Conservation (phyloP, 2,888 invertebrate genomes). For the Lasiommata megera region DNA sequence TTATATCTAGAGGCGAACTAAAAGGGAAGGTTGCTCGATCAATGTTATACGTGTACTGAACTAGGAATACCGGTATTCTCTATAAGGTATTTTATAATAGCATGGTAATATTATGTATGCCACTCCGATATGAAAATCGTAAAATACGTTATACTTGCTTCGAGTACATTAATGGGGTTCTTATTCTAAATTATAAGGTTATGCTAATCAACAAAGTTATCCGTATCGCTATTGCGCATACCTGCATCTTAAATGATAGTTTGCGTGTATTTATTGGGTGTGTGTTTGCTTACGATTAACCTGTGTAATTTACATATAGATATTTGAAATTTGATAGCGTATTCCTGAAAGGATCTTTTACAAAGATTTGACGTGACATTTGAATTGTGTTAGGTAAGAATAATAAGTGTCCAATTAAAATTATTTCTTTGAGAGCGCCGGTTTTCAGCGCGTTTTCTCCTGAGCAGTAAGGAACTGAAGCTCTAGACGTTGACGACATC, state of each 20-base stretch:
- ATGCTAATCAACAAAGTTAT: constrained; percentile 11
- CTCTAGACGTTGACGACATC: too few species aligned
- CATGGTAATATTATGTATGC: constrained; percentile 27
- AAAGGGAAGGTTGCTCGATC: constrained; percentile 46
- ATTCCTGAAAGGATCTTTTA: too few species aligned
- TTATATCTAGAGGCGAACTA: constrained; percentile 38
- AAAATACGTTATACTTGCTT: constrained; percentile 12
- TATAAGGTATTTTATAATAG: constrained; percentile 39
- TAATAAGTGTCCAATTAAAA: too few species aligned
- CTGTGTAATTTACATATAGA: background rate
- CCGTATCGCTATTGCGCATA: constrained; percentile 7
- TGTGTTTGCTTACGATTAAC: background rate
- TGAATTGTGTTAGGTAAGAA: too few species aligned
- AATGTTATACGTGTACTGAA: constrained; percentile 32
- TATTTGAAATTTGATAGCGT: too few species aligned
- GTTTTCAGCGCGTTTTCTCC: too few species aligned
- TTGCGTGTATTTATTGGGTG: background rate
- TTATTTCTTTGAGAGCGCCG: too few species aligned
- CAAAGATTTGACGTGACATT: too few species aligned
- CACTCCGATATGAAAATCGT: constrained; percentile 19
- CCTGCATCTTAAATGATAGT: constrained; percentile 1
- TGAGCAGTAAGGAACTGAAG: too few species aligned
- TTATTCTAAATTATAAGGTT: constrained; percentile 17
- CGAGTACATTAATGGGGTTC: constrained; percentile 15
- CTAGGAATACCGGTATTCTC: constrained; percentile 40